Evolutionary conservation across 2,888 invertebrate species (phyloP).

Genomic region (Julus scanicus): DNA sequence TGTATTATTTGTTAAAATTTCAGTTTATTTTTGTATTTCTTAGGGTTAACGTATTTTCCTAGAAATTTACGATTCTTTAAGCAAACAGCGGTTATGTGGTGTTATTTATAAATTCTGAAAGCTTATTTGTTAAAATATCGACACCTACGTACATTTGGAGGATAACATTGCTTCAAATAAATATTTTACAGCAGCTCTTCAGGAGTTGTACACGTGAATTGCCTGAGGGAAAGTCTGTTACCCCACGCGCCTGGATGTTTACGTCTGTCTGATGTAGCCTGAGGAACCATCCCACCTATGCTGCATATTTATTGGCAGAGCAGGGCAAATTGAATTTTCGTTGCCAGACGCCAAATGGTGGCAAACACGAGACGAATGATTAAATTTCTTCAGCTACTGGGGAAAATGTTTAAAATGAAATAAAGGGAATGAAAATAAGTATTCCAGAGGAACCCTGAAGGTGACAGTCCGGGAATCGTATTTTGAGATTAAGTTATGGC

Average conservation of each 20-base stretch:
- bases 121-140: too few relatives aligned
- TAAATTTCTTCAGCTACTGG: not conserved
- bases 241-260: conserved; percentile 10
- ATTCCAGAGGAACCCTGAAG: not conserved
- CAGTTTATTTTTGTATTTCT: too few relatives aligned
- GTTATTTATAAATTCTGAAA: too few relatives aligned
- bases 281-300: conserved; percentile 11
- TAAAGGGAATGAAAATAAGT: conserved; percentile 10
- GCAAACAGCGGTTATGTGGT: too few relatives aligned
- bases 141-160: too few relatives aligned
- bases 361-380: conserved; percentile 4
- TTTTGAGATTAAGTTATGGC: not conserved
- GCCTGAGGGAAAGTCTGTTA: not conserved
- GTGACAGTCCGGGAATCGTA: not conserved
- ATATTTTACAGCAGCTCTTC: too few relatives aligned
- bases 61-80: too few relatives aligned
- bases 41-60: too few relatives aligned
- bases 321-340: not conserved
- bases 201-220: not conserved
- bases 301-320: not conserved
- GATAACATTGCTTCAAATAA: too few relatives aligned
- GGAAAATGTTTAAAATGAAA: not conserved
- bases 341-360: not conserved
- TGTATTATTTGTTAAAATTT: too few relatives aligned
- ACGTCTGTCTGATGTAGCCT: not conserved